phyloP scores from a whole-genome alignment of 2,888 invertebrate genomes.

The Chirona hameri region DNA sequence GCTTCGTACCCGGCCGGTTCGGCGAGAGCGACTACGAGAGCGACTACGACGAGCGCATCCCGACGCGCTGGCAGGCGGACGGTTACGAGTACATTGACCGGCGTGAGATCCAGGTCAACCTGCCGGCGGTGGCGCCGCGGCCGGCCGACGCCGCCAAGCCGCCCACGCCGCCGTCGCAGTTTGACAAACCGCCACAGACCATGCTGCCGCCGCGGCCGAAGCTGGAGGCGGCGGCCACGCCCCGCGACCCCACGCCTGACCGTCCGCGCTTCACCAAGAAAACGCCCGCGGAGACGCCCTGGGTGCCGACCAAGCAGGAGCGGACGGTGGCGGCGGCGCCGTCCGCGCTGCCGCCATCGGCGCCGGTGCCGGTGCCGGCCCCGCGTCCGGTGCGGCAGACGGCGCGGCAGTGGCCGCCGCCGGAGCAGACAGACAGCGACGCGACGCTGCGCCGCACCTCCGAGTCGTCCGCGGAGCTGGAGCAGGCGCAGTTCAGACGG shows the following conservation, averaged over 20 bases:
- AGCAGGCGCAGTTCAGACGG: not conserved
- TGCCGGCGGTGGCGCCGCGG: conserved; percentile 30
- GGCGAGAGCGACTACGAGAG: conserved; percentile 60
- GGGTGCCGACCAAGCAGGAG: not conserved
- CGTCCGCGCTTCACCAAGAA: conserved; percentile 28
- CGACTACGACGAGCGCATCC: conserved; percentile 55
- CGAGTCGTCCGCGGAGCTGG: not conserved
- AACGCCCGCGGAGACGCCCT: not conserved
- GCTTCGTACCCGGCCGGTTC: conserved; percentile 38
- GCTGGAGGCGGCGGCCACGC: not conserved
- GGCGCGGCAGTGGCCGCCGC: not conserved
- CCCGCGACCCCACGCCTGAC: not conserved
- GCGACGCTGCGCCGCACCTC: no score
- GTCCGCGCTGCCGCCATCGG: not conserved
- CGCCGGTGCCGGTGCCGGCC: not conserved
- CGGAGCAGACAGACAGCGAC: not conserved
- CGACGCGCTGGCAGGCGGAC: conserved; percentile 38
- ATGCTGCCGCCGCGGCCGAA: not conserved
- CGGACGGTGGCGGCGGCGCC: not conserved
- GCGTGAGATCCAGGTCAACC: not conserved
- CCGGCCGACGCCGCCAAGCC: not conserved
- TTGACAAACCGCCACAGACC: not conserved
- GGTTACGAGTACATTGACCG: conserved; percentile 38
- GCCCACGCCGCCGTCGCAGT: not conserved
- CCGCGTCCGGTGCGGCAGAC: not conserved